Evolutionary conservation across 2,888 invertebrate genomes (phyloP).

Genomic region (Drosophila glabriapex): DNA sequence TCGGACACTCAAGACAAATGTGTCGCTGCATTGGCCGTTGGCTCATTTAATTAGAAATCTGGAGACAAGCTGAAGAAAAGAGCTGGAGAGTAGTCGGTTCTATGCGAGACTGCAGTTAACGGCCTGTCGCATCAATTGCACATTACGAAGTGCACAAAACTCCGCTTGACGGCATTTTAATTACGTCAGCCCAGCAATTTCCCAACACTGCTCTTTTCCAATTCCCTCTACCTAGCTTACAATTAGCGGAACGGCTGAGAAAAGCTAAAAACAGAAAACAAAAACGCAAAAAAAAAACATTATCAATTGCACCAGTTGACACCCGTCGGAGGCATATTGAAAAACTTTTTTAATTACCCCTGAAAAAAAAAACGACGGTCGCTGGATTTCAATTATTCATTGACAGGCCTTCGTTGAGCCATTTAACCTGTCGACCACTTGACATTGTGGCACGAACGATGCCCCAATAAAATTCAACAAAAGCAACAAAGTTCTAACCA

Average conservation of each 20-base stretch:
- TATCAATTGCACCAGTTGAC: constrained; percentile 63
- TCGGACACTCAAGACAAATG: constrained; percentile 77
- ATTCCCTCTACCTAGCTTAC: constrained; percentile 23
- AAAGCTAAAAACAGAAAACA: constrained; percentile 42
- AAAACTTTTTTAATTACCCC: constrained; percentile 77
- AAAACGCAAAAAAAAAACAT: constrained; percentile 21
- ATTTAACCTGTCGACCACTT: constrained; percentile 72
- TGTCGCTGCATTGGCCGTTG: constrained; percentile 66
- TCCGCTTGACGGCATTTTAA: constrained; percentile 75
- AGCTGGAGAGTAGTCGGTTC: constrained; percentile 9
- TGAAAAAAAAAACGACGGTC: constrained; percentile 25
- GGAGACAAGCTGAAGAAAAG: constrained; percentile 35
- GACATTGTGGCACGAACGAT: constrained; percentile 47
- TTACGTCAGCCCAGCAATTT: constrained; percentile 68
- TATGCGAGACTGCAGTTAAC: constrained; percentile 63
- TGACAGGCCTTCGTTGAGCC: constrained; percentile 59
- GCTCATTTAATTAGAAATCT: constrained; percentile 77
- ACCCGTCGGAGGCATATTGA: constrained; percentile 51
- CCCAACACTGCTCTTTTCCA: constrained; percentile 3
- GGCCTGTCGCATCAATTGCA: constrained; percentile 74
- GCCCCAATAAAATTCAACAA: constrained; percentile 2
- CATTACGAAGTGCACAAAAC: constrained; percentile 62
- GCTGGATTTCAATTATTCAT: constrained; percentile 74
- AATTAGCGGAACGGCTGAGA: constrained; percentile 53
- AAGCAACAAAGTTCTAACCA: constrained; percentile 25